These are phyloP conservation scores for Rhadinocentrus ornatus DNA, from an alignment of 2,797 vertebrate genomes.

Conservation along the genomic window DNA sequence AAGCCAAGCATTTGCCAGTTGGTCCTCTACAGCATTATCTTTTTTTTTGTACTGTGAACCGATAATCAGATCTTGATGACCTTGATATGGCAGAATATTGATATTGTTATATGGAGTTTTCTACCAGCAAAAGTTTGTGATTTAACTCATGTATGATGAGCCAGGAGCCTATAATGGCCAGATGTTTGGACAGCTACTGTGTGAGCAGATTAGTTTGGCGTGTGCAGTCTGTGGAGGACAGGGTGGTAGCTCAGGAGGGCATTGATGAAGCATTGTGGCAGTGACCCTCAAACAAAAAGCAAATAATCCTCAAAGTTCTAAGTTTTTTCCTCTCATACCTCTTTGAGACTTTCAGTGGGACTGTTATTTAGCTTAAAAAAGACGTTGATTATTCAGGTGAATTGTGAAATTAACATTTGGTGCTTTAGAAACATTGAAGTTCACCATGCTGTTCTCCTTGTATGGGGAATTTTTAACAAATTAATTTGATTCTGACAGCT, in stretches of 20 bases:
- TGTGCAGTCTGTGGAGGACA: conserved; percentile 21
- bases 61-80: conserved; percentile 3
- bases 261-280: conserved; percentile 24
- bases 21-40: conserved; percentile 18
- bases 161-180: conserved; percentile 41
- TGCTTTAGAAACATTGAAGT: not conserved
- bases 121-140: conserved; percentile 1
- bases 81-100: conserved; percentile 16
- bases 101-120: not conserved
- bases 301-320: conserved; percentile 1
- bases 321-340: not conserved
- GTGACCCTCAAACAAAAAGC: conserved; percentile 33
- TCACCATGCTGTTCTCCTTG: not conserved
- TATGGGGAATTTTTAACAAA: not conserved
- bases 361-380: not conserved
- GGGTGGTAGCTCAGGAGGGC: conserved; percentile 43
- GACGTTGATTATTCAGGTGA: not conserved
- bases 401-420: not conserved
- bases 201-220: conserved; percentile 53
- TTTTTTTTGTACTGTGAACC: conserved; percentile 11
- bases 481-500: not conserved
- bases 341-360: not conserved
- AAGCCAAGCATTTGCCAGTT: conserved; percentile 22
- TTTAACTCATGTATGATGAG: conserved; percentile 47
- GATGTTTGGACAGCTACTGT: conserved; percentile 51